These are phyloP conservation scores for Salpingus planirostris DNA, from an alignment of 2,888 invertebrate species.

Conservation along the genomic window DNA sequence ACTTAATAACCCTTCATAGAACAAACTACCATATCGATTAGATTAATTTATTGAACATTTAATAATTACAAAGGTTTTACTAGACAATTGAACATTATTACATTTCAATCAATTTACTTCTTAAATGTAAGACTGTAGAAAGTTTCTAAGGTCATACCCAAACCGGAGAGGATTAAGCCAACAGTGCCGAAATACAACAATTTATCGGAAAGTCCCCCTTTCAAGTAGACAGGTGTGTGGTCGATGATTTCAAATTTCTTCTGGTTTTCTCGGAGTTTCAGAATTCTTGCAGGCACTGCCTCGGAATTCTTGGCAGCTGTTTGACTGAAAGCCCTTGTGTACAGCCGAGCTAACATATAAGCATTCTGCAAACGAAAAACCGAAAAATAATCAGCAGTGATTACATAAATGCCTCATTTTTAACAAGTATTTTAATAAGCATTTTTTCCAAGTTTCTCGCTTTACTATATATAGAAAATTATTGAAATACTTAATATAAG, in stretches of 20 bases:
- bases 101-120: too few species aligned
- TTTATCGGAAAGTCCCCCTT: slow-evolving; percentile 48
- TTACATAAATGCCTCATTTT: slow-evolving; percentile 7
- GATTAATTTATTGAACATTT: too few species aligned
- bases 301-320: slow-evolving; percentile 6
- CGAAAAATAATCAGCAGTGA: too few species aligned
- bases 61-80: too few species aligned
- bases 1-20: too few species aligned
- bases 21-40: too few species aligned
- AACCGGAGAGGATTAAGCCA: slow-evolving; percentile 33
- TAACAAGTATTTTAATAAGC: slow-evolving; percentile 1
- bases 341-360: slow-evolving; percentile 13
- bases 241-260: slow-evolving; percentile 32
- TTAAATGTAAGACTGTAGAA: slow-evolving; percentile 22
- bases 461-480: too few species aligned
- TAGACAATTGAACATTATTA: too few species aligned
- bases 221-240: slow-evolving; percentile 51
- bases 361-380: slow-evolving; percentile 13
- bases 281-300: slow-evolving; percentile 9
- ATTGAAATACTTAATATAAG: not conserved
- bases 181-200: slow-evolving; percentile 42
- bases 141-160: slow-evolving; percentile 29
- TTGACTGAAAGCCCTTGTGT: slow-evolving; percentile 11
- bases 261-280: slow-evolving; percentile 17
- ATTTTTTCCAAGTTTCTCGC: not conserved